Evolutionary conservation across 2,113 vertebrate species (phyloP).

Genomic region (Ranitomeya imitator): DNA sequence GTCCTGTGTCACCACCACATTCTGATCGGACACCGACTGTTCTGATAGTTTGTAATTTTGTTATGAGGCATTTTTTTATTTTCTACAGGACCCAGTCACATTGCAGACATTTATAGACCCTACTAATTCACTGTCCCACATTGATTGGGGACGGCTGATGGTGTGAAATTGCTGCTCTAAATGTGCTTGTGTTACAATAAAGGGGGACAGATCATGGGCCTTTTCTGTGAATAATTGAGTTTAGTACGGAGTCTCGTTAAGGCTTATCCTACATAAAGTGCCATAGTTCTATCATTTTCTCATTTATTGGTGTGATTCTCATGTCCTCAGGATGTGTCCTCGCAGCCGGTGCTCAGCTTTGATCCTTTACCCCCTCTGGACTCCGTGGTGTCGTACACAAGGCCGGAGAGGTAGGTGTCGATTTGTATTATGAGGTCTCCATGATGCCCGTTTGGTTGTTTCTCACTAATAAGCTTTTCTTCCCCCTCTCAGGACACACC

Average conservation of each 20-base stretch:
- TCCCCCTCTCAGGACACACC: conserved; percentile 62
- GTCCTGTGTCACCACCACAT: no score
- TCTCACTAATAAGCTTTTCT: neutral
- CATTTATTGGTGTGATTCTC: neutral
- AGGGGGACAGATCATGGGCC: neutral
- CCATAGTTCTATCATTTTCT: no score
- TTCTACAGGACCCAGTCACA: neutral
- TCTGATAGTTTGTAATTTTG: neutral
- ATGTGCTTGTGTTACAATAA: neutral
- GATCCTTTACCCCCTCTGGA: conserved; percentile 93
- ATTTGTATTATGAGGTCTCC: neutral
- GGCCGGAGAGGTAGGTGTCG: conserved; percentile 85
- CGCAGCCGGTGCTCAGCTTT: conserved; percentile 91
- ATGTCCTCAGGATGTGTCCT: conserved; percentile 86
- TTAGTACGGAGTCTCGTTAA: neutral
- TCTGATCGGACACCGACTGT: no score
- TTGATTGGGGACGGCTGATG: neutral
- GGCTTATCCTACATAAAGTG: neutral
- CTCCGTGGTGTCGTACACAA: conserved; percentile 84
- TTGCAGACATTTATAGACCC: neutral
- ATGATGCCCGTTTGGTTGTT: neutral
- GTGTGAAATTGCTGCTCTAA: neutral
- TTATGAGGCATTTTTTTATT: neutral
- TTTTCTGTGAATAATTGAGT: neutral
- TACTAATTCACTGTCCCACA: neutral